These are phyloP conservation scores for Thunnus maccoyii DNA, from an alignment of 2,113 vertebrate genomes.

Conservation along the genomic window DNA sequence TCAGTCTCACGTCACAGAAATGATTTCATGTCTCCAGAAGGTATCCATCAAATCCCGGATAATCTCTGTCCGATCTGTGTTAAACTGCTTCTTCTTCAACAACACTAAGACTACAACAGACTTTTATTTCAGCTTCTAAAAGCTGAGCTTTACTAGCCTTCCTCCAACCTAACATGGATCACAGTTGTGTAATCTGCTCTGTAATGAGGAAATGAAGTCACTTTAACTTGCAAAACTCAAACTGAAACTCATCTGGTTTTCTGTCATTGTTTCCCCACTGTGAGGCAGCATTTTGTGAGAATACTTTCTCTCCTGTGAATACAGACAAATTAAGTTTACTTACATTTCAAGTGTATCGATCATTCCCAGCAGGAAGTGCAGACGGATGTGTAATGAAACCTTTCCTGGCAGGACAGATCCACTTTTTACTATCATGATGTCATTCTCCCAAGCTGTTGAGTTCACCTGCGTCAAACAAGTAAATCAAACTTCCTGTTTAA, in stretches of 20 bases:
- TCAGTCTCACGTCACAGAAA: too few species aligned
- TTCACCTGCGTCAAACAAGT: conserved; percentile 17
- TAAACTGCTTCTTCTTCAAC: too few species aligned
- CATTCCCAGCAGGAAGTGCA: conserved; percentile 21
- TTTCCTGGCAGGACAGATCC: neutral
- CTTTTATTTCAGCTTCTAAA: neutral
- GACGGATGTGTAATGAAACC: neutral
- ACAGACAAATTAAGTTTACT: conserved; percentile 22
- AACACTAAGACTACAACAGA: too few species aligned
- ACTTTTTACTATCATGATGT: conserved; percentile 22
- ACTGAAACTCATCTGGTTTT: neutral
- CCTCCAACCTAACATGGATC: neutral
- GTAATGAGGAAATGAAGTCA: neutral
- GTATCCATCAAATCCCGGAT: too few species aligned
- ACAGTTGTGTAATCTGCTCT: neutral
- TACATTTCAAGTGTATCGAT: neutral
- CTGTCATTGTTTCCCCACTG: neutral
- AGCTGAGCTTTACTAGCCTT: neutral
- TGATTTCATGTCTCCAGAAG: too few species aligned
- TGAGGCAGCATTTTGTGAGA: neutral
- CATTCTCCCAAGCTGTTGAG: neutral
- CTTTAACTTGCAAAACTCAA: neutral
- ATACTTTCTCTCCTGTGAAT: neutral
- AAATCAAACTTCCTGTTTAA: conserved; percentile 18
- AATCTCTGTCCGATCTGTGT: too few species aligned